A percentile compares a stretch with the other conserved stretches of the same genome.
Evolutionary conservation across 1,140 invertebrate genomes (phyloP).

Genomic region (Apolygus lucorum): DNA sequence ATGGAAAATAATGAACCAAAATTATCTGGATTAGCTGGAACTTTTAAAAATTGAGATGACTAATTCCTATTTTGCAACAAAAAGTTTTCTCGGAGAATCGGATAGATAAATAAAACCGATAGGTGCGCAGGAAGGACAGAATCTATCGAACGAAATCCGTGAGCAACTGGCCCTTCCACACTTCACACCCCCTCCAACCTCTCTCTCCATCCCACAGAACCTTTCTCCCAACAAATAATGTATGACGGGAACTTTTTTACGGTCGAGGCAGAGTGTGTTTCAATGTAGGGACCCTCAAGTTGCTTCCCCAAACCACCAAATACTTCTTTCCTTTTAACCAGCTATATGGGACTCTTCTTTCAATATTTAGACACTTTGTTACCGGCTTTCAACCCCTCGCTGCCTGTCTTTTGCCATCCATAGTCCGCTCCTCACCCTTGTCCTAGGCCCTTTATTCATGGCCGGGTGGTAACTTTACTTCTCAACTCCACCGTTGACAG

Average conservation of each 20-base stretch:
- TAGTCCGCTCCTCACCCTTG: neutral
- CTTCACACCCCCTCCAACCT: neutral
- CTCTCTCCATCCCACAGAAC: neutral
- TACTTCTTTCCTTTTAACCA: slow-evolving; percentile 16
- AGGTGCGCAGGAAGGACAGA: no score
- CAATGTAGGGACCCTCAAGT: slow-evolving; percentile 11
- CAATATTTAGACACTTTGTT: slow-evolving; percentile 18
- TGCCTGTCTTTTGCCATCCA: no score
- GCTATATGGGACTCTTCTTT: slow-evolving; percentile 8
- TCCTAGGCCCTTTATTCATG: no score
- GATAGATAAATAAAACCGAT: no score
- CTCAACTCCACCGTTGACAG: no score
- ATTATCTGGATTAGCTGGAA: no score
- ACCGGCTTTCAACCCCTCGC: neutral
- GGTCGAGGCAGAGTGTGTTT: slow-evolving; percentile 14
- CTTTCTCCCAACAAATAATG: slow-evolving; percentile 13
- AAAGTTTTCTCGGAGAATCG: no score
- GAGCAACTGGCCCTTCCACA: neutral
- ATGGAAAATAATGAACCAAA: no score
- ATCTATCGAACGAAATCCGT: no score
- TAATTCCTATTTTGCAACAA: no score
- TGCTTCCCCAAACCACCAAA: slow-evolving; percentile 9
- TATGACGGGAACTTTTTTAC: slow-evolving; percentile 20
- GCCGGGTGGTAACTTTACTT: no score
- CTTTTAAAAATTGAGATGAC: no score